These are phyloP conservation scores for Agriopis marginaria DNA, from an alignment of 2,888 invertebrate genomes.

Conservation along the genomic window DNA sequence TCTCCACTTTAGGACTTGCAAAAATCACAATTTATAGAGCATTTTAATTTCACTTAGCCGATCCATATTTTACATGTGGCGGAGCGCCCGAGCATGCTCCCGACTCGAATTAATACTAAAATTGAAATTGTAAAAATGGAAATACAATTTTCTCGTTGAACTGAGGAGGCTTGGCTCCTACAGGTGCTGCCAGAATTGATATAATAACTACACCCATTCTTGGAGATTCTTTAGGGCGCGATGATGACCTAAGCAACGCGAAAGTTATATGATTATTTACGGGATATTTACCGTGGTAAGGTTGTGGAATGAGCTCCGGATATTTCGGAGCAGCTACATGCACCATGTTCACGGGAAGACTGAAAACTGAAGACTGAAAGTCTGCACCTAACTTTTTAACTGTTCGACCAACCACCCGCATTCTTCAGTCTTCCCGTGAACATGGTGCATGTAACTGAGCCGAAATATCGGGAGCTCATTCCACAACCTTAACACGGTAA, in stretches of 20 bases:
- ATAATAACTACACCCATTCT: conserved; percentile 72
- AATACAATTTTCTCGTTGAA: conserved; percentile 85
- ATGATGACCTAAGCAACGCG: neutral
- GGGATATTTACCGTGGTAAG: no score
- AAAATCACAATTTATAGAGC: conserved; percentile 87
- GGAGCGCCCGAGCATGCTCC: conserved; percentile 79
- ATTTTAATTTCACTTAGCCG: conserved; percentile 87
- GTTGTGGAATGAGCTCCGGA: no score
- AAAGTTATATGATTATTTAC: no score
- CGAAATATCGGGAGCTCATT: no score
- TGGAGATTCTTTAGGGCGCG: neutral
- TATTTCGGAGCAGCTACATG: no score
- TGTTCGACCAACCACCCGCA: no score
- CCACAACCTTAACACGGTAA: no score
- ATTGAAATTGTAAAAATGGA: conserved; percentile 87
- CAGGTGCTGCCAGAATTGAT: conserved; percentile 76
- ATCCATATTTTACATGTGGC: conserved; percentile 87
- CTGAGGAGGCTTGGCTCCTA: conserved; percentile 66
- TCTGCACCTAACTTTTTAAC: no score
- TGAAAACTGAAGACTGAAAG: no score
- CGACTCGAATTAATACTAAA: conserved; percentile 85
- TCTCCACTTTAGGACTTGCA: conserved; percentile 87
- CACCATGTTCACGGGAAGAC: no score
- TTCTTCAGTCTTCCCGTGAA: no score
- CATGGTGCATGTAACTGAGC: no score